A percentile compares a stretch with the other conserved stretches of the same genome.
phyloP scores from a whole-genome alignment of 2,888 invertebrate genomes.

The Rambutsinella grinnellia region DNA sequence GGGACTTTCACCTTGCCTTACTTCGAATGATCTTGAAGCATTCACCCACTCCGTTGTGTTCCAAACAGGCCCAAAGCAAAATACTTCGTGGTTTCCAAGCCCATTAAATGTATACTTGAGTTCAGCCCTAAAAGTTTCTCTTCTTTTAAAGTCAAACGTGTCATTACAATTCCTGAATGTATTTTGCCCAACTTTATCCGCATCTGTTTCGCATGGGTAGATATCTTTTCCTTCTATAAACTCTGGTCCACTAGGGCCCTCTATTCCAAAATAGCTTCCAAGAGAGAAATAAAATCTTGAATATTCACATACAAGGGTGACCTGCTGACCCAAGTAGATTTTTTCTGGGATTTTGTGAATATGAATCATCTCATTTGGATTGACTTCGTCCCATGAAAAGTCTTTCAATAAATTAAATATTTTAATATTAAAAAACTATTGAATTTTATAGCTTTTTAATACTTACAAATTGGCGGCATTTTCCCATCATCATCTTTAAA shows the following conservation, averaged over 20 bases:
- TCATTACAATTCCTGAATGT: no score
- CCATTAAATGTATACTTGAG: background rate
- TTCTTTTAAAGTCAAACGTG: no score
- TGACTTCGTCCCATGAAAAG: conserved; percentile 30
- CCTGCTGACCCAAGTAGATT: conserved; percentile 3
- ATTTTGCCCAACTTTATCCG: background rate
- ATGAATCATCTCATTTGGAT: conserved; percentile 25
- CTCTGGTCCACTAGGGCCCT: background rate
- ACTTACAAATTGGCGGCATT: conserved; percentile 33
- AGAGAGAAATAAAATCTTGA: conserved; percentile 35
- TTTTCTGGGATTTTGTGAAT: conserved; percentile 14
- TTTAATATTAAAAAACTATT: no score
- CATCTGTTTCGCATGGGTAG: conserved; percentile 4
- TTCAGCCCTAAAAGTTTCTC: conserved; percentile 6
- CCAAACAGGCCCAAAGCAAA: conserved; percentile 42
- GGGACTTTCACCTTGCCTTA: conserved; percentile 24
- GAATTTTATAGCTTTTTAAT: no score
- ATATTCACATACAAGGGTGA: conserved; percentile 33
- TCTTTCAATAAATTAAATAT: no score
- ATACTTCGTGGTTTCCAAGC: background rate
- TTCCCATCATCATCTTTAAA: background rate
- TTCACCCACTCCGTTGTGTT: conserved; percentile 41
- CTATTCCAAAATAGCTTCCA: conserved; percentile 36
- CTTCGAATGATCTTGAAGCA: conserved; percentile 1
- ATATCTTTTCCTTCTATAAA: conserved; percentile 1